Evolutionary conservation across 2,888 invertebrate genomes (phyloP), one percentile per base, ranked within the genome.

Genomic region (Calameuta idolon): DNA sequence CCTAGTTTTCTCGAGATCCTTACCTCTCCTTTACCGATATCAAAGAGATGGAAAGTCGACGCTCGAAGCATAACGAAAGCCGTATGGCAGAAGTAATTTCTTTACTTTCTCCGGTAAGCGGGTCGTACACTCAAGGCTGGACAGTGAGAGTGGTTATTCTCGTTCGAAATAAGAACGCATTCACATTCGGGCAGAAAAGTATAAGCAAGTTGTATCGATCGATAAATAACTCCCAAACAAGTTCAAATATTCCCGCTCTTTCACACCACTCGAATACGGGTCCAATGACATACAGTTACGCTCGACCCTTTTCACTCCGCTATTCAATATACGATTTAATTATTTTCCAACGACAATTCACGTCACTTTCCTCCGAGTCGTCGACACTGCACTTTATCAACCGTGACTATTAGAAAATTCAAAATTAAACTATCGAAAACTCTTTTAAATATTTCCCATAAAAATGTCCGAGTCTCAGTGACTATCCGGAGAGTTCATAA

Each of bases 81-180:
- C 71, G 71, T 34, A 34, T 74, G 78, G 79, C 79, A 81, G 73
- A 82, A 80, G 79, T 82, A 78, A 83, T 83, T 78, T 85, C 82
- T 83, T 87, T 86, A 85, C 87, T 87, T 87, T 87, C 87, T 84
- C 87, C 83, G 80, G 77, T 34, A 34, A 12, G 34, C 71, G 71
- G 12, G 31, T 34, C 71, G 71, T 71, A 71, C 33, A 71, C n/a
- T 31, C 31, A 55, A 55, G 55, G 71, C 34, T 34, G 71, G 85
- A 85, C 85, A 87, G 86, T 83, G 87, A 90, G 89, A 89, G 89
- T 87, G 83, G 81, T 81, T 69, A 83, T 79, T 83, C 81, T 82
- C 81, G 71, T 71, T 71, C 71, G 15, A 71, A 55, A 23, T 55
- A 55, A 55, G 55, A 55, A 55, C 55, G 23, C 23, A 55, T 55